These are phyloP conservation scores for Vulpes lagopus DNA, from an alignment of 2,113 vertebrate species.

Conservation along the genomic window DNA sequence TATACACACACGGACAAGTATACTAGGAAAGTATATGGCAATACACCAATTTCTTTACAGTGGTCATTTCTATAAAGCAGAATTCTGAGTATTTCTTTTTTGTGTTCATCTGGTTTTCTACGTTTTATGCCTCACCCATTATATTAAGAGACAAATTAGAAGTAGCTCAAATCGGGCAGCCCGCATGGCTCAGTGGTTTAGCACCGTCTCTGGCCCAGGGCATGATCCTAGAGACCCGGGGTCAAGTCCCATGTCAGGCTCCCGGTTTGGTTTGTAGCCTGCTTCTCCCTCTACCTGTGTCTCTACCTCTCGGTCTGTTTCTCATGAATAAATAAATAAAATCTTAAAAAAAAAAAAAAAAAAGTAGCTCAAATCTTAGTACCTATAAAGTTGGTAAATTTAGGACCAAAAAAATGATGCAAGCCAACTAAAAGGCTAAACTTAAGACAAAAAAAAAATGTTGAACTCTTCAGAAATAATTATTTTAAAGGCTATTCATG, in stretches of 20 bases:
- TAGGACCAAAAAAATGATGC: slow-evolving; percentile 16
- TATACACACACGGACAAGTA: background rate
- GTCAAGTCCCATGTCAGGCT: too few relatives aligned
- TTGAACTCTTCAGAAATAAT: slow-evolving; percentile 43
- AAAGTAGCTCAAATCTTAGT: background rate
- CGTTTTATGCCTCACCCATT: background rate
- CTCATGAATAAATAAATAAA: too few relatives aligned
- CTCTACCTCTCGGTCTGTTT: too few relatives aligned
- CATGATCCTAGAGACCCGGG: too few relatives aligned
- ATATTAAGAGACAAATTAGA: background rate
- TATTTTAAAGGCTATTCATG: background rate
- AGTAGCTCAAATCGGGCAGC: background rate
- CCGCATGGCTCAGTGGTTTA: too few relatives aligned
- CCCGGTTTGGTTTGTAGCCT: too few relatives aligned
- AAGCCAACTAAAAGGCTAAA: slow-evolving; percentile 24
- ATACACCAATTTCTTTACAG: background rate
- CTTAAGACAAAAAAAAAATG: background rate
- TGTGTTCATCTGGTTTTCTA: background rate
- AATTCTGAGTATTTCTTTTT: background rate
- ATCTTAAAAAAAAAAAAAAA: too few relatives aligned
- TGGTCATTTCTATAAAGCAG: background rate
- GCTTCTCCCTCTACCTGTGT: too few relatives aligned
- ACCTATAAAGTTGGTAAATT: background rate
- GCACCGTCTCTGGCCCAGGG: too few relatives aligned
- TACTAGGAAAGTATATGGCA: background rate